phyloP scores from a whole-genome alignment of 2,113 vertebrate species.

The Eptatretus burgeri region DNA sequence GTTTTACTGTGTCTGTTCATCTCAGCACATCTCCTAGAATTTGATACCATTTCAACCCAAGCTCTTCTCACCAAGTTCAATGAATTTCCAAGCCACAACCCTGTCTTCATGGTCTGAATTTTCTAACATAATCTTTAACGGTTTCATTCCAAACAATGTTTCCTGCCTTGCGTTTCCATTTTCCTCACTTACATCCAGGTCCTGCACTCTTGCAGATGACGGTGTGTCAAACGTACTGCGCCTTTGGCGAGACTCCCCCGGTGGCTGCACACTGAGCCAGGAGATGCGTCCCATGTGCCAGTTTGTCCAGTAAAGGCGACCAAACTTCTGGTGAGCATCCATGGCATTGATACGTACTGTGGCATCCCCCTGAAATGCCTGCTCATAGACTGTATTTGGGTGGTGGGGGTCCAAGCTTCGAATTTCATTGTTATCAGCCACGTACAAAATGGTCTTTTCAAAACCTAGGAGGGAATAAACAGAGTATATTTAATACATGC shows the following conservation, averaged over 20 bases:
- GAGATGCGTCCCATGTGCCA: conserved; percentile 85
- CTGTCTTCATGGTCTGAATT: no score
- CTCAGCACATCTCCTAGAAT: no score
- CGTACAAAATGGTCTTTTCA: conserved; percentile 52
- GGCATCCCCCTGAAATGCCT: conserved; percentile 63
- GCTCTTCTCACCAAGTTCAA: rapidly evolving
- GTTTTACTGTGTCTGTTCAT: no score
- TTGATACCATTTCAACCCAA: neutral
- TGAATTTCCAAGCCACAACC: neutral
- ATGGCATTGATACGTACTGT: conserved; percentile 72
- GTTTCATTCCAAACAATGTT: neutral
- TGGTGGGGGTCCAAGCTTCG: conserved; percentile 65
- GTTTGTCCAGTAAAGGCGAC: conserved; percentile 88
- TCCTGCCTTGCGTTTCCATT: neutral
- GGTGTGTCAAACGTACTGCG: conserved; percentile 17
- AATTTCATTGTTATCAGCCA: conserved; percentile 81
- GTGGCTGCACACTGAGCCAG: conserved; percentile 35
- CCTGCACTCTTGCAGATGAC: conserved; percentile 34
- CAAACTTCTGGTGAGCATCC: conserved; percentile 68
- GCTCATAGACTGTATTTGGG: conserved; percentile 66
- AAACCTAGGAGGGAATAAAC: conserved; percentile 17
- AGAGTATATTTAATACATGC: no score
- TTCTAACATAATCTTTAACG: neutral
- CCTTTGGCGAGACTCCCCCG: conserved; percentile 13
- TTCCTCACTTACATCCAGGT: conserved; percentile 31